Conservation (phyloP, 2,113 vertebrate genomes). For the Takifugu flavidus region DNA sequence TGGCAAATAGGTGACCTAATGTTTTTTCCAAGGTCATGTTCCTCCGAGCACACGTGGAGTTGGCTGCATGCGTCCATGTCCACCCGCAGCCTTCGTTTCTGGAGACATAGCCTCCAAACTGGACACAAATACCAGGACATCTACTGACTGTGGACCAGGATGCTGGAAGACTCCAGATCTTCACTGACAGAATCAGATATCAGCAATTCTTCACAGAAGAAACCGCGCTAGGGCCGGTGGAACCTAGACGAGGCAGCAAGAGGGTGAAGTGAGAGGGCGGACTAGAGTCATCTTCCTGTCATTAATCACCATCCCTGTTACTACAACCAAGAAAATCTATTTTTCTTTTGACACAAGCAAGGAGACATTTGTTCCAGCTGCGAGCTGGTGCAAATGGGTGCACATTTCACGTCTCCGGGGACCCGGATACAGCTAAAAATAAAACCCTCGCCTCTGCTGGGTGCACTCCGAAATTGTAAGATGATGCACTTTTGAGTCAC, state of each 20-base stretch:
- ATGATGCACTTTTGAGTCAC: constrained; percentile 11
- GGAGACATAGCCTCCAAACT: constrained; percentile 79
- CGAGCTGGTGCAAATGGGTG: constrained; percentile 33
- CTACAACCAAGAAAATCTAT: constrained; percentile 22
- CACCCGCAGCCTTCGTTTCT: constrained; percentile 49
- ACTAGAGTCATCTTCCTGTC: constrained; percentile 12
- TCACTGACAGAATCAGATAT: constrained; percentile 63
- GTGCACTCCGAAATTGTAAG: constrained; percentile 4
- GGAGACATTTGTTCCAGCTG: constrained; percentile 59
- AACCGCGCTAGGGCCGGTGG: constrained; percentile 95
- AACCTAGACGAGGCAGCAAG: constrained; percentile 75
- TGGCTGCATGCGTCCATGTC: constrained; percentile 38
- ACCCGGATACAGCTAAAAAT: constrained; percentile 44
- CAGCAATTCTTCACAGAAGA: constrained; percentile 97
- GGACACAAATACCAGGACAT: constrained; percentile 71
- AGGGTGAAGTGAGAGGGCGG: constrained; percentile 23
- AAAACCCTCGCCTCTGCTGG: constrained; percentile 33
- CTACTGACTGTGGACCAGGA: constrained; percentile 59
- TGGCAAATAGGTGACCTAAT: constrained; percentile 42
- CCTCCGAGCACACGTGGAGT: constrained; percentile 55
- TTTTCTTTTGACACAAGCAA: constrained; percentile 32
- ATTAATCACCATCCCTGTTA: constrained; percentile 59
- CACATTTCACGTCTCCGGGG: constrained; percentile 46
- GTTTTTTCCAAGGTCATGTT: constrained; percentile 42
- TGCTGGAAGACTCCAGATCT: constrained; percentile 70